A percentile compares a stretch with the other conserved stretches of the same genome.
Evolutionary conservation across 30 jellyfish, hydroid and myxozoan genomes (phyloP).

Genomic region (Phacellophora camtschatica): DNA sequence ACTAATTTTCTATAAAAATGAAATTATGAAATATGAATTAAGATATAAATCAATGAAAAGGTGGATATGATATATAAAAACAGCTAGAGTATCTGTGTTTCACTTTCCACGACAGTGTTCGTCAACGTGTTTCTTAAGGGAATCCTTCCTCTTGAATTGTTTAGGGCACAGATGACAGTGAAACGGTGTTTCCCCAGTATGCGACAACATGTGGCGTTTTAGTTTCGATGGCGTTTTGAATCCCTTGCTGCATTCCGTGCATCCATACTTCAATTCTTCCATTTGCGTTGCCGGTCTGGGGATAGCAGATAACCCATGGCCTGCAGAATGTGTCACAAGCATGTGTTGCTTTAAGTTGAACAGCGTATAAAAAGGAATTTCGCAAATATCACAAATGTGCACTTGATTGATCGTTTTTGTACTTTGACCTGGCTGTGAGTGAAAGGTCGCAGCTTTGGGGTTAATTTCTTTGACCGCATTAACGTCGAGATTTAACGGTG

Average conservation of each 20-base stretch:
- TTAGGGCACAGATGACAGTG: constrained; percentile 52
- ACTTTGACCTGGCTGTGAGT: constrained; percentile 6
- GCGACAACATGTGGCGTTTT: constrained; percentile 42
- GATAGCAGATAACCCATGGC: neutral
- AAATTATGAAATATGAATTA: too few relatives aligned
- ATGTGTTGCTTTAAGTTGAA: neutral
- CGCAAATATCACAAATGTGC: constrained; percentile 14
- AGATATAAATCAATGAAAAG: too few relatives aligned
- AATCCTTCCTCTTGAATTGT: constrained; percentile 55
- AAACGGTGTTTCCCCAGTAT: constrained; percentile 43
- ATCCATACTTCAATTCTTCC: constrained; percentile 13
- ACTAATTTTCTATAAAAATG: too few relatives aligned
- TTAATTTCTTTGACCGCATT: too few relatives aligned
- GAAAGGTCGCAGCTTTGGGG: too few relatives aligned
- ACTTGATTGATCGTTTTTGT: neutral
- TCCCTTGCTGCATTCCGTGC: constrained; percentile 56
- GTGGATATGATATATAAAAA: too few relatives aligned
- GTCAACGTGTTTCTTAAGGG: constrained; percentile 25
- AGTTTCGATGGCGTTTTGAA: constrained; percentile 43
- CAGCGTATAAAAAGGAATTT: neutral
- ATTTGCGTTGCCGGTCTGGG: neutral
- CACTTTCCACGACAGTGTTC: constrained; percentile 28
- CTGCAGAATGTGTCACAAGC: neutral
- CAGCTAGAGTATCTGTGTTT: neutral
- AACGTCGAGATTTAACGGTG: neutral